phyloP scores from a whole-genome alignment of 2,888 invertebrate genomes.

The Clostera curtula region DNA sequence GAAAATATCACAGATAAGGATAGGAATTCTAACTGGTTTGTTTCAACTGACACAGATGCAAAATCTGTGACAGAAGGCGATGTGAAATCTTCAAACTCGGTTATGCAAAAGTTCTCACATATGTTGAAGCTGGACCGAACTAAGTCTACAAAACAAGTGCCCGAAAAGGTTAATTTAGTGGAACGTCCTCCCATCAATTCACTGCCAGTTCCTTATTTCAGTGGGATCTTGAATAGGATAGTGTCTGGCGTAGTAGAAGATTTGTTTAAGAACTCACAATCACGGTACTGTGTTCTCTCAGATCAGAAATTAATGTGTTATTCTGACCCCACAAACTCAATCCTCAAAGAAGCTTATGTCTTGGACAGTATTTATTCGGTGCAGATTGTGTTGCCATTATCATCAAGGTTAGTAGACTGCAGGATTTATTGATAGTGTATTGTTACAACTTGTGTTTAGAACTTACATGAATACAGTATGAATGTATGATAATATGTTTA shows the following conservation, averaged over 20 bases:
- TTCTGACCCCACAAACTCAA: constrained; percentile 80
- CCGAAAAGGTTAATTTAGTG: constrained; percentile 43
- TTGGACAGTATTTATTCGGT: constrained; percentile 79
- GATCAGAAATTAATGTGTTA: constrained; percentile 84
- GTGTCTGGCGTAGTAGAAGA: constrained; percentile 80
- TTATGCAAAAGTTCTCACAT: constrained; percentile 54
- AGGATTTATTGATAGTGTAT: too few relatives aligned
- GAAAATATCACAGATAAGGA: constrained; percentile 36
- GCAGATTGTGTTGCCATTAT: constrained; percentile 76
- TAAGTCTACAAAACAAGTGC: constrained; percentile 31
- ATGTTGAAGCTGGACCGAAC: constrained; percentile 69
- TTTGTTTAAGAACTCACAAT: constrained; percentile 83
- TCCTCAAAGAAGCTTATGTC: constrained; percentile 80
- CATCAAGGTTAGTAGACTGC: constrained; percentile 61
- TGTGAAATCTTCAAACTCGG: constrained; percentile 36
- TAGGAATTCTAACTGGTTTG: constrained; percentile 62
- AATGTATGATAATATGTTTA: too few relatives aligned
- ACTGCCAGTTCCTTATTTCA: constrained; percentile 66
- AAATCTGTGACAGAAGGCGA: constrained; percentile 29
- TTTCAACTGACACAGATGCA: constrained; percentile 24
- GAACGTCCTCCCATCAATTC: constrained; percentile 69
- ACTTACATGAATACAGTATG: too few relatives aligned
- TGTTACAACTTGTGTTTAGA: too few relatives aligned
- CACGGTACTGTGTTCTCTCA: constrained; percentile 81
- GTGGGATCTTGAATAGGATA: constrained; percentile 76